Conservation (phyloP, 2,113 vertebrate species). For the Redunca redunca region DNA sequence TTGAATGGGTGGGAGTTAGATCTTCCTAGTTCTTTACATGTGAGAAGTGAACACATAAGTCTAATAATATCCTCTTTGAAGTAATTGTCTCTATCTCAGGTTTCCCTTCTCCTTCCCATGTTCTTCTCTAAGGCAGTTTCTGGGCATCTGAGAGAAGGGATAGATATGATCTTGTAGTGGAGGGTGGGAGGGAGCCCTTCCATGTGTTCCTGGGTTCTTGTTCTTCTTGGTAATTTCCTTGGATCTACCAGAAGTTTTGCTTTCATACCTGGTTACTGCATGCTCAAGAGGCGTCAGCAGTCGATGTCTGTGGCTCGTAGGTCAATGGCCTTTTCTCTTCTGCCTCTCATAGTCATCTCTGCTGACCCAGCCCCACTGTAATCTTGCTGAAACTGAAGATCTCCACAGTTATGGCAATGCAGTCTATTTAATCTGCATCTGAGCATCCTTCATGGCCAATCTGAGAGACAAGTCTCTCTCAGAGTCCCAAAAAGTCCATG, state of each 20-base stretch:
- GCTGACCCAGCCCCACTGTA: neutral
- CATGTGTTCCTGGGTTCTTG: neutral
- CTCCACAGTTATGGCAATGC: neutral
- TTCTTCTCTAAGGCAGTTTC: neutral
- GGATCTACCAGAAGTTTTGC: neutral
- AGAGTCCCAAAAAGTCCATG: neutral
- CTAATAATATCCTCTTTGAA: neutral
- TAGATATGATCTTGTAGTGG: neutral
- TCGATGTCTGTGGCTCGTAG: neutral
- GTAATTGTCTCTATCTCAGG: neutral
- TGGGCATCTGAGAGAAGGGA: neutral
- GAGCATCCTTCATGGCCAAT: neutral
- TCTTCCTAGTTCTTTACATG: neutral
- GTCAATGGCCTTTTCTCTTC: neutral
- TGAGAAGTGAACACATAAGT: neutral
- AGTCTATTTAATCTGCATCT: neutral
- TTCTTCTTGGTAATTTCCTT: neutral
- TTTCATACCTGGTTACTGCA: neutral
- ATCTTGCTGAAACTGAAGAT: neutral
- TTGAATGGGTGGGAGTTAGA: neutral
- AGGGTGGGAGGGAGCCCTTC: neutral
- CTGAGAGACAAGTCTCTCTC: neutral
- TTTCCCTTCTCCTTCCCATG: neutral
- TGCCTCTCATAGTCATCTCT: neutral
- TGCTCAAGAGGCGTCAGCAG: neutral